Conservation (phyloP, 2,797 vertebrate genomes). For the Rachycentron canadum region DNA sequence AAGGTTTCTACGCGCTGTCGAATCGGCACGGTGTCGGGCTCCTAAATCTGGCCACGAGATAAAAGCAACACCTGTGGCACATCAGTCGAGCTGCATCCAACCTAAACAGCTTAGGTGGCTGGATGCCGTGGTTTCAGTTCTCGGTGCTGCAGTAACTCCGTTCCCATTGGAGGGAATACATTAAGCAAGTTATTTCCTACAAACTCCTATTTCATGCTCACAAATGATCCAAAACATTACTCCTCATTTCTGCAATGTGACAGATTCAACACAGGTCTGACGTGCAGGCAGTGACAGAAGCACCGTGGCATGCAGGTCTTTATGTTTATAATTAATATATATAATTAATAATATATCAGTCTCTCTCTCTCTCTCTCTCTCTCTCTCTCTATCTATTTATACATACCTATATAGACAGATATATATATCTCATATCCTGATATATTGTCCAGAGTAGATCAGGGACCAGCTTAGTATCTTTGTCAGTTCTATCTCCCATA, state of each 20-base stretch:
- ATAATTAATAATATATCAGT: constrained; percentile 46
- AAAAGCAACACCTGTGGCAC: background rate
- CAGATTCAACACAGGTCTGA: background rate
- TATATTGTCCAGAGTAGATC: constrained; percentile 32
- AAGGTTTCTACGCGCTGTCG: background rate
- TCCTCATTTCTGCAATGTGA: too few species aligned
- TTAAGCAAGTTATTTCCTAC: background rate
- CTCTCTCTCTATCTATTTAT: too few species aligned
- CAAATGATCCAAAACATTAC: background rate
- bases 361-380: too few species aligned
- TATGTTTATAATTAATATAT: constrained; percentile 53
- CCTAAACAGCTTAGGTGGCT: too few species aligned
- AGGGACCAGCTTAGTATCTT: constrained; percentile 23
- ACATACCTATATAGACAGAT: too few species aligned
- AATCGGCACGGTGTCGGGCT: background rate
- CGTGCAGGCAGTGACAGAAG: constrained; percentile 12
- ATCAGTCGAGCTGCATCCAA: background rate
- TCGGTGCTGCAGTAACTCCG: background rate
- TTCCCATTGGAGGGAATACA: background rate
- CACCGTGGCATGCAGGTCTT: constrained; percentile 4
- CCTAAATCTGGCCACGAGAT: background rate
- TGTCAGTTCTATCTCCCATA: constrained; percentile 41
- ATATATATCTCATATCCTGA: too few species aligned
- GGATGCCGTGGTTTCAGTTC: background rate
- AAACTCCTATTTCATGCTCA: background rate